A percentile compares a stretch with the other conserved stretches of the same genome.
These are phyloP conservation scores for Serripes groenlandicus DNA, from an alignment of 2,888 invertebrate species.

Conservation along the genomic window DNA sequence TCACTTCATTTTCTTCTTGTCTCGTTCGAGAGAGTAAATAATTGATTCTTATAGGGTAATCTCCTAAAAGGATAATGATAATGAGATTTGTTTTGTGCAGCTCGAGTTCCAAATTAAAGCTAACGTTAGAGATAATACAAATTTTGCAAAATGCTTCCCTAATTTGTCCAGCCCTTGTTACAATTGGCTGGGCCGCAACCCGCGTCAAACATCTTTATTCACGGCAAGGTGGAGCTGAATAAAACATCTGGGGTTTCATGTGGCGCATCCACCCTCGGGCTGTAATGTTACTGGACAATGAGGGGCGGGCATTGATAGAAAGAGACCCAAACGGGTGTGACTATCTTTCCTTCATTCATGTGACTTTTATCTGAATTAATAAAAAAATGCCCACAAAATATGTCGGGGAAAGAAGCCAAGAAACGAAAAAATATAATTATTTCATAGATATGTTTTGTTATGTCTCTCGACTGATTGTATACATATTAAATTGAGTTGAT, in stretches of 20 bases:
- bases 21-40: constrained; percentile 47
- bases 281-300: constrained; percentile 26
- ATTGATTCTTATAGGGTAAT: constrained; percentile 67
- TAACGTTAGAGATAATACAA: constrained; percentile 56
- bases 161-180: constrained; percentile 45
- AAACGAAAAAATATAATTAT: too few species aligned
- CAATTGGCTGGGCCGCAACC: constrained; percentile 48
- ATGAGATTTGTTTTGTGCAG: constrained; percentile 69
- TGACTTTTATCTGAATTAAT: too few species aligned
- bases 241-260: constrained; percentile 38
- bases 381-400: too few species aligned
- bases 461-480: too few species aligned
- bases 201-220: constrained; percentile 62
- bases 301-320: constrained; percentile 48
- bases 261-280: constrained; percentile 18
- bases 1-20: constrained; percentile 39
- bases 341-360: neutral
- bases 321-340: neutral
- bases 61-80: constrained; percentile 66
- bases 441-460: too few species aligned
- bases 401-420: too few species aligned
- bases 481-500: too few species aligned
- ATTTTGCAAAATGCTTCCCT: constrained; percentile 60
- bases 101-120: constrained; percentile 65
- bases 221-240: constrained; percentile 34